phyloP scores from a whole-genome alignment of 2,797 vertebrate species.

The Rhadinocentrus ornatus region DNA sequence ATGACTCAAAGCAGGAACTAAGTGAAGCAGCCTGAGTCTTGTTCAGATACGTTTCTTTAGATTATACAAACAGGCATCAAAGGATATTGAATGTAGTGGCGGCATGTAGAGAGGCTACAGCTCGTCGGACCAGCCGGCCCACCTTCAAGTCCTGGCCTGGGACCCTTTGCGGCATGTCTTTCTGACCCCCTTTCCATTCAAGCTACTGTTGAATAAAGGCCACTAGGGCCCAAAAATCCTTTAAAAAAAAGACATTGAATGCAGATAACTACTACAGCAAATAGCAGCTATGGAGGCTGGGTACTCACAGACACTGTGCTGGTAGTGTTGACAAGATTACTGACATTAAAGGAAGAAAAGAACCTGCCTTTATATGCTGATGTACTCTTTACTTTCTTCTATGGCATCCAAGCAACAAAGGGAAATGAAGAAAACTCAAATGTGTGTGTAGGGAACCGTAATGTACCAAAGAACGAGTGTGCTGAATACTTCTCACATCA shows the following conservation, averaged over 20 bases:
- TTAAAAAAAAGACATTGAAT: no score
- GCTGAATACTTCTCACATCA: conserved; percentile 29
- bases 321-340: conserved; percentile 1
- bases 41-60: conserved; percentile 15
- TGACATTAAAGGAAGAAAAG: conserved; percentile 7
- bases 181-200: no score
- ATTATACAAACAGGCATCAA: not conserved
- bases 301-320: not conserved
- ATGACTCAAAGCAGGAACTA: conserved; percentile 23
- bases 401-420: conserved; percentile 3
- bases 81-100: no score
- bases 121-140: no score
- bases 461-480: not conserved
- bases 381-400: conserved; percentile 32
- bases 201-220: no score
- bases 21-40: not conserved
- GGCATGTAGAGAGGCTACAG: no score
- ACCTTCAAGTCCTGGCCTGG: no score
- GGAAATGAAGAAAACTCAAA: conserved; percentile 7
- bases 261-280: no score
- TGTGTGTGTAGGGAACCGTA: conserved; percentile 15
- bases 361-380: conserved; percentile 25
- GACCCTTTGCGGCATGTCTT: no score
- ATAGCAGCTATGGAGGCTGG: no score
- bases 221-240: no score